Base-by-base conservation (phyloP, 2,113 vertebrate genomes). In the Microcebus lehilahytsara region DNA sequence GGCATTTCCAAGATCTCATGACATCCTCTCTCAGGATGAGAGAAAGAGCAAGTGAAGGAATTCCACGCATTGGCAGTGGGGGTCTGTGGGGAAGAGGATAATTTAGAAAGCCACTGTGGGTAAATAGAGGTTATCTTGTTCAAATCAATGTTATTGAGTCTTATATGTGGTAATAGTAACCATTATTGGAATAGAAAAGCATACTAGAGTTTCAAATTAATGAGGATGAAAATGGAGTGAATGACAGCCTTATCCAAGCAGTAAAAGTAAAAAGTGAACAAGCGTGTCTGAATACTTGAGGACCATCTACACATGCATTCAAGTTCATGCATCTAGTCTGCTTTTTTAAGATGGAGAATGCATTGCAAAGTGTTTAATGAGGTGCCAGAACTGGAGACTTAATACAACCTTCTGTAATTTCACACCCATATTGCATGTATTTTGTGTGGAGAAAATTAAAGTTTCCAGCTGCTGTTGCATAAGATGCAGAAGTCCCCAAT, bases 391-490 rank as follows among this genome's bases (percentile, higher is more conserved):
- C 42, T 80, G 49, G 86, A 46, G 92, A 97, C 46, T 92, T 90
- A 91, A 95, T 95, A 51, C 23, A 77, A 12, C 75, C 71, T 93
- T 81, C 67, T 97, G 93, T 95, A 93, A 98, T 96, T 97, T 97
- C 93, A 96, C 83, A 97, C 75, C 20, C 22, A 62, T 88, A 87
- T 30, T 93, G 77, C 23, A n/a, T 85, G 60, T 66, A 66, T 92
- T 96, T 95, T 97, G 84, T 53, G 49, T 93, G 60, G 69, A 83
- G 79, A 92, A 96, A 97, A 97, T 93, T 93, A 96, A 91, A 95
- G 42, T 84, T 96, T 96, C 93, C 89, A 96, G 97, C 79, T 97
- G 96, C 91, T 78, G 27, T 95, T 84, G 79, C 64, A 80, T 69
- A 93, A 77, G 58, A 88, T 72, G 22, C 67, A 91, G 67, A 92